Conservation (phyloP, 2,113 vertebrate species). For the Prionailurus viverrinus region DNA sequence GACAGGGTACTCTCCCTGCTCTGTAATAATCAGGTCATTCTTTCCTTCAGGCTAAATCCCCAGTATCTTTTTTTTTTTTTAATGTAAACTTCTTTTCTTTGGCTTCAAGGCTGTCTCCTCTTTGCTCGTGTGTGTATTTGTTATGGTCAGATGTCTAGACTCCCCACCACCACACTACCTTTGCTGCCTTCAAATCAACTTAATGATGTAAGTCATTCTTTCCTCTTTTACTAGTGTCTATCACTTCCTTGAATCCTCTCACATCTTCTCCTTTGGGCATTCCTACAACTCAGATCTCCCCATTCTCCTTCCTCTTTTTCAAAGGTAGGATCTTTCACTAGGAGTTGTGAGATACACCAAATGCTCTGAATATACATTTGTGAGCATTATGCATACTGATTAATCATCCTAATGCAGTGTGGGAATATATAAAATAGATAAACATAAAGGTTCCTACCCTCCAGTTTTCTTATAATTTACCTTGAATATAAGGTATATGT, state of each 20-base stretch:
- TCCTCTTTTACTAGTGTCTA: not conserved
- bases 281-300: not conserved
- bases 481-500: not conserved
- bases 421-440: not conserved
- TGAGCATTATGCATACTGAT: not conserved
- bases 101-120: not conserved
- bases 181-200: not conserved
- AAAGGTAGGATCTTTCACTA: not conserved
- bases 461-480: not conserved
- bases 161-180: not conserved
- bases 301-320: not conserved
- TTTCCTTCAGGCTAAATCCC: not conserved
- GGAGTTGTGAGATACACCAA: not conserved
- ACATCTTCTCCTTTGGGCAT: not conserved
- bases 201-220: slow-evolving; percentile 19
- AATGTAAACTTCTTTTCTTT: slow-evolving; percentile 36
- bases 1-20: not conserved
- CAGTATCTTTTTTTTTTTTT: not conserved
- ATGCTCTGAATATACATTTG: not conserved
- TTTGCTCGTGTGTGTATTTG: slow-evolving; percentile 1
- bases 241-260: not conserved
- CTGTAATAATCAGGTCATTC: slow-evolving; percentile 34
- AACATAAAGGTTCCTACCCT: not conserved
- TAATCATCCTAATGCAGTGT: not conserved
- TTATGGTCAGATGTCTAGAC: not conserved